Conservation (phyloP, 2,888 invertebrate species). For the Cryptus armator region DNA sequence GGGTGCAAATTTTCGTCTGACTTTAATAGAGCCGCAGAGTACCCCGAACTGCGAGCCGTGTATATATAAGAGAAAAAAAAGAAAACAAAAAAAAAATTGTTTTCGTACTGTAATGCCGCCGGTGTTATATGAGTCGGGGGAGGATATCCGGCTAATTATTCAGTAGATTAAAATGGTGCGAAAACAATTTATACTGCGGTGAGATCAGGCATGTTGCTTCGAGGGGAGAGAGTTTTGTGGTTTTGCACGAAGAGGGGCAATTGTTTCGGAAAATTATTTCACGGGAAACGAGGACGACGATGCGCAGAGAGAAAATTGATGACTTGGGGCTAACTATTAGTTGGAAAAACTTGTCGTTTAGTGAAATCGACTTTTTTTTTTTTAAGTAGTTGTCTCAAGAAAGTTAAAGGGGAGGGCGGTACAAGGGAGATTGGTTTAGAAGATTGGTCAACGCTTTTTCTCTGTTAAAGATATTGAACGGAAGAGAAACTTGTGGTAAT, state of each 20-base stretch:
- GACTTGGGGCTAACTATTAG: no score
- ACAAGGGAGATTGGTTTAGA: background rate
- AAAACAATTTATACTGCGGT: slow-evolving; percentile 41
- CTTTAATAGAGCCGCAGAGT: slow-evolving; percentile 62
- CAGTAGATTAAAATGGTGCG: slow-evolving; percentile 35
- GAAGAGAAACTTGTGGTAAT: background rate
- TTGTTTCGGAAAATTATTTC: background rate
- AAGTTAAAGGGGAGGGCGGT: background rate
- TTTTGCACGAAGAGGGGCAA: background rate
- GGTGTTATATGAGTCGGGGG: slow-evolving; percentile 3
- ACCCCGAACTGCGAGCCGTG: slow-evolving; percentile 22
- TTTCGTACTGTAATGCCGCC: background rate
- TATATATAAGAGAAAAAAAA: background rate
- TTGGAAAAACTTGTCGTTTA: background rate
- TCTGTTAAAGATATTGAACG: background rate
- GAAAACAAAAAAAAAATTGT: slow-evolving; percentile 28
- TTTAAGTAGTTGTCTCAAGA: no score
- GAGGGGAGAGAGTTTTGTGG: background rate
- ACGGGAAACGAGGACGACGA: background rate
- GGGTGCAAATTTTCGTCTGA: slow-evolving; percentile 64
- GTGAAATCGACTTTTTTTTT: background rate
- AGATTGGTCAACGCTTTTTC: background rate
- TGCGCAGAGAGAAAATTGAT: background rate
- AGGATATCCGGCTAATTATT: slow-evolving; percentile 52
- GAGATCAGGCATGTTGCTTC: slow-evolving; percentile 3